Evolutionary conservation across 2,888 invertebrate species (phyloP).

Genomic region (Dryocosmus kuriphilus): DNA sequence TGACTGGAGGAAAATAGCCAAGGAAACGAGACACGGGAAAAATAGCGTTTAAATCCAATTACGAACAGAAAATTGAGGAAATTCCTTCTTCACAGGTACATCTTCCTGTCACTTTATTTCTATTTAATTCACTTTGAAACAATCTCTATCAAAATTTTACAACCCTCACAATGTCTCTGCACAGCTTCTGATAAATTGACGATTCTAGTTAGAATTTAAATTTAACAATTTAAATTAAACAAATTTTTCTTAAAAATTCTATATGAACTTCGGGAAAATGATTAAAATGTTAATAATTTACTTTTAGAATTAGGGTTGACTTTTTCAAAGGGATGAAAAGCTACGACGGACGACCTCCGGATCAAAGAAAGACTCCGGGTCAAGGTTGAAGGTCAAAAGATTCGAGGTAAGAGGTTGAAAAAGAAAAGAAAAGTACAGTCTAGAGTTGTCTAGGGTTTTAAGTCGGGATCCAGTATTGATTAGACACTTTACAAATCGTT

Average conservation of each 20-base stretch:
- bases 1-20: slow-evolving; percentile 44
- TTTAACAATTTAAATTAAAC: too few relatives aligned
- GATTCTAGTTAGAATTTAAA: too few relatives aligned
- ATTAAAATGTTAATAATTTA: background rate
- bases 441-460: background rate
- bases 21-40: slow-evolving; percentile 25
- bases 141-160: background rate
- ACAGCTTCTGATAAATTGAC: too few relatives aligned
- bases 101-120: background rate
- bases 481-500: slow-evolving; percentile 16
- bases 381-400: slow-evolving; percentile 31
- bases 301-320: background rate
- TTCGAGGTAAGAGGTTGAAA: slow-evolving; percentile 13
- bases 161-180: too few relatives aligned
- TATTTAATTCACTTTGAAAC: slow-evolving; percentile 8
- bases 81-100: slow-evolving; percentile 8
- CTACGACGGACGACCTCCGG: background rate
- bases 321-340: background rate
- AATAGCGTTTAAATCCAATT: slow-evolving; percentile 36
- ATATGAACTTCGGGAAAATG: background rate
- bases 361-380: slow-evolving; percentile 1
- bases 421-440: slow-evolving; percentile 7
- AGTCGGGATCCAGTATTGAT: slow-evolving; percentile 4
- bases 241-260: background rate
- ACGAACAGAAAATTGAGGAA: slow-evolving; percentile 17